A percentile compares a stretch with the other conserved stretches of the same genome.
Conservation (phyloP, 2,113 vertebrate species). For the Lutjanus erythropterus region DNA sequence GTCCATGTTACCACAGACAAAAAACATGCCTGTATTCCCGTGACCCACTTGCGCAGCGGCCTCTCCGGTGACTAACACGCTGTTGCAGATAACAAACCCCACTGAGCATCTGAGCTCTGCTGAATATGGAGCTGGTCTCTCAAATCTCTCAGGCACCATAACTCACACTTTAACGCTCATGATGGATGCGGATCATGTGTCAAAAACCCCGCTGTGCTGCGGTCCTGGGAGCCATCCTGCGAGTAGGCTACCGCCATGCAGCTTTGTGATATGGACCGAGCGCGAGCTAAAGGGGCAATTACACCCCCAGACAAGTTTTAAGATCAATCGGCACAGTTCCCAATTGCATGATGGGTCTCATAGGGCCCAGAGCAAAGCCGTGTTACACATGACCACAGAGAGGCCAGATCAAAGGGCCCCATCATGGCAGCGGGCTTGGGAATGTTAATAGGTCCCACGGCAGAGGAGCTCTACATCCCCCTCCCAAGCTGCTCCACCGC, state of each 20-base stretch:
- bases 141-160: conserved; percentile 51
- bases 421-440: conserved; percentile 42
- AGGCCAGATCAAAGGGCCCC: conserved; percentile 71
- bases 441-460: conserved; percentile 72
- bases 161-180: conserved; percentile 54
- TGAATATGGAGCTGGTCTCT: conserved; percentile 42
- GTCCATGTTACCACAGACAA: background rate
- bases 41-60: conserved; percentile 19
- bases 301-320: conserved; percentile 65
- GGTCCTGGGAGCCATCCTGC: conserved; percentile 19
- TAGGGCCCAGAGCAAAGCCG: conserved; percentile 55
- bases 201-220: conserved; percentile 41
- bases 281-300: conserved; percentile 60
- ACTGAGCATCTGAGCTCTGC: conserved; percentile 44
- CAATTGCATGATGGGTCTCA: conserved; percentile 55
- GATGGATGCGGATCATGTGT: conserved; percentile 58
- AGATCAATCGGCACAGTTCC: conserved; percentile 69
- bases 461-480: conserved; percentile 30
- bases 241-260: conserved; percentile 6
- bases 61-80: conserved; percentile 23
- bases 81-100: conserved; percentile 49
- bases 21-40: conserved; percentile 57
- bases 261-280: conserved; percentile 27
- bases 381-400: conserved; percentile 67
- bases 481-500: conserved; percentile 23